Evolutionary conservation across 2,888 invertebrate species (phyloP).

Genomic region (Augiades crinisus): DNA sequence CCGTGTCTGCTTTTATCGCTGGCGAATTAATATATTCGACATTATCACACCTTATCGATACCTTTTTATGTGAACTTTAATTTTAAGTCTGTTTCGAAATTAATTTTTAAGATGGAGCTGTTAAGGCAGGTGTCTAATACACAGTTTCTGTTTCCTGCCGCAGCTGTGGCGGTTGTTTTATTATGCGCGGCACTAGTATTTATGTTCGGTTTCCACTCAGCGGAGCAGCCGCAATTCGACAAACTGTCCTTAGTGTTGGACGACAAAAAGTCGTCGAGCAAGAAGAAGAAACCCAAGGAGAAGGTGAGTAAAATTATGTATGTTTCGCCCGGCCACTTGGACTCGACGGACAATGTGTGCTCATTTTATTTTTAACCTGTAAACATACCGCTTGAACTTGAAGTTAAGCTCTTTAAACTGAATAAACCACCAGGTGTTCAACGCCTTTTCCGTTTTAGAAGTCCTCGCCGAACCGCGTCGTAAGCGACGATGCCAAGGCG

Average conservation of each 20-base stretch:
- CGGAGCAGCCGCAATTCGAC: conserved; percentile 90
- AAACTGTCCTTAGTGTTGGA: conserved; percentile 83
- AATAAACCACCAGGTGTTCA: neutral
- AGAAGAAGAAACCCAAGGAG: conserved; percentile 87
- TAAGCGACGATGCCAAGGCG: conserved; percentile 79
- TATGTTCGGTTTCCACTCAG: conserved; percentile 89
- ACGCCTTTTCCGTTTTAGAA: conserved; percentile 62
- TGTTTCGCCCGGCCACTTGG: conserved; percentile 42
- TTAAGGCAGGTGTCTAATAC: conserved; percentile 80
- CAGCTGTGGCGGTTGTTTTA: conserved; percentile 84
- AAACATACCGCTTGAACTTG: conserved; percentile 56
- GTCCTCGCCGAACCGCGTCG: conserved; percentile 83
- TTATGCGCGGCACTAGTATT: conserved; percentile 88
- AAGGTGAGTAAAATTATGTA: conserved; percentile 77
- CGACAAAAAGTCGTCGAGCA: conserved; percentile 85
- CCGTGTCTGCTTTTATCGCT: conserved; percentile 80
- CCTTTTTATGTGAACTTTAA: conserved; percentile 71
- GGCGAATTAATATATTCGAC: conserved; percentile 74
- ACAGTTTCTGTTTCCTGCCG: conserved; percentile 79
- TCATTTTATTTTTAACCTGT: conserved; percentile 78
- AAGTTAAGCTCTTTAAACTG: conserved; percentile 33
- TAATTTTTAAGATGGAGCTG: conserved; percentile 79
- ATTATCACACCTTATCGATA: conserved; percentile 72
- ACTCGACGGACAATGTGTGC: conserved; percentile 44
- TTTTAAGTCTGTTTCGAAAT: conserved; percentile 53